phyloP scores from a whole-genome alignment of 2,113 vertebrate species.

The Meles meles region DNA sequence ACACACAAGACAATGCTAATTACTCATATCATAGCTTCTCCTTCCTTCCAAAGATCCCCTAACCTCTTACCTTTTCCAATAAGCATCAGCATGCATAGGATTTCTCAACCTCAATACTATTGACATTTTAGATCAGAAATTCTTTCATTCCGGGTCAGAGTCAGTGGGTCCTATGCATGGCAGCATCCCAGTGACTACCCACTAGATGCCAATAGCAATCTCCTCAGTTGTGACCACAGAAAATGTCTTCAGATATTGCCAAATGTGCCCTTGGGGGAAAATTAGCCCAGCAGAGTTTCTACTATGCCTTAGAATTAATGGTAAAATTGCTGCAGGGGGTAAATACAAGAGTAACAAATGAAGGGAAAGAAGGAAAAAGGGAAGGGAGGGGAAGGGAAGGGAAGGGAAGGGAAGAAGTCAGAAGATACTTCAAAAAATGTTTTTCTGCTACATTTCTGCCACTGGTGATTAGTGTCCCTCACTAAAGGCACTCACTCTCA shows the following conservation, averaged over 20 bases:
- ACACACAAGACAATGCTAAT: not conserved
- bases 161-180: not conserved
- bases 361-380: rapidly evolving
- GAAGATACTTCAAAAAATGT: not conserved
- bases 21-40: not conserved
- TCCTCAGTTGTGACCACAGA: not conserved
- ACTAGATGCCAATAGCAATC: not conserved
- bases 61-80: not conserved
- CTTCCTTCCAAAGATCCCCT: not conserved
- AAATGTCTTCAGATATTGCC: not conserved
- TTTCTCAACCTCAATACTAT: not conserved
- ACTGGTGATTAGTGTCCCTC: not conserved
- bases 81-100: not conserved
- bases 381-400: too few relatives aligned
- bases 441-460: not conserved
- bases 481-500: not conserved
- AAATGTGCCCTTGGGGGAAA: not conserved
- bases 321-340: not conserved
- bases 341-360: not conserved
- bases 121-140: not conserved
- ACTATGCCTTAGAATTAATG: not conserved
- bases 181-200: not conserved
- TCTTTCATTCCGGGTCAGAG: not conserved
- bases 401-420: not conserved
- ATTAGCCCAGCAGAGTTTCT: not conserved